Conservation (phyloP, 1,140 invertebrate genomes). For the Grapholita molesta region DNA sequence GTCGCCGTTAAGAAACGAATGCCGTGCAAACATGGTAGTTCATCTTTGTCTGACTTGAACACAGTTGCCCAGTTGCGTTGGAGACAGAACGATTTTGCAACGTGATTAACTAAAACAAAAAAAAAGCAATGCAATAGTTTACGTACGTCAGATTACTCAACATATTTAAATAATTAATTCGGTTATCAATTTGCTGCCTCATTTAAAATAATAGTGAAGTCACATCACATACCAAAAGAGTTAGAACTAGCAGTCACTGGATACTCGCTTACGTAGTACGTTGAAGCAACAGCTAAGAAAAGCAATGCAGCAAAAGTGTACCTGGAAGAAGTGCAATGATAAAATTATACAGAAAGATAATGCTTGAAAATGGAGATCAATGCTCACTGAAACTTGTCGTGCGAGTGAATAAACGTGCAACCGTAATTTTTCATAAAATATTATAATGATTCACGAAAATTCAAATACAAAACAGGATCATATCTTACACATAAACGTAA, state of each 20-base stretch:
- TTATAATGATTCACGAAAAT: too few species aligned
- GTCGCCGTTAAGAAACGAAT: slow-evolving; percentile 22
- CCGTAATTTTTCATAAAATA: too few species aligned
- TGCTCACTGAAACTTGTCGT: too few species aligned
- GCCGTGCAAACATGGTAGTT: slow-evolving; percentile 27
- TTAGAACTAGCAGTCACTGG: not conserved
- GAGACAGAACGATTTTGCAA: slow-evolving; percentile 13
- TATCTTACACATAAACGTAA: not conserved
- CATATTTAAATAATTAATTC: not conserved
- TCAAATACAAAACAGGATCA: too few species aligned
- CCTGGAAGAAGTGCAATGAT: not conserved
- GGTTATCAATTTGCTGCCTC: not conserved
- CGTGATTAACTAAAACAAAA: not conserved
- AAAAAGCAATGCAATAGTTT: not conserved
- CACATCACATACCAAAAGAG: not conserved
- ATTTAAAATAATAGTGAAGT: not conserved
- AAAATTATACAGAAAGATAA: not conserved
- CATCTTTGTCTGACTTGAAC: slow-evolving; percentile 17
- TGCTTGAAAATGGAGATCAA: too few species aligned
- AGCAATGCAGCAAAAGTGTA: not conserved
- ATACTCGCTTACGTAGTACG: slow-evolving; percentile 1
- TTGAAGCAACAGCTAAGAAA: not conserved
- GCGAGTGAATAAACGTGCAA: too few species aligned
- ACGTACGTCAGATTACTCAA: not conserved
- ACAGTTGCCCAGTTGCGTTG: slow-evolving; percentile 4